A percentile compares a stretch with the other conserved stretches of the same genome.
phyloP scores from a whole-genome alignment of 1,140 invertebrate genomes.

The Zaprionus inermis region DNA sequence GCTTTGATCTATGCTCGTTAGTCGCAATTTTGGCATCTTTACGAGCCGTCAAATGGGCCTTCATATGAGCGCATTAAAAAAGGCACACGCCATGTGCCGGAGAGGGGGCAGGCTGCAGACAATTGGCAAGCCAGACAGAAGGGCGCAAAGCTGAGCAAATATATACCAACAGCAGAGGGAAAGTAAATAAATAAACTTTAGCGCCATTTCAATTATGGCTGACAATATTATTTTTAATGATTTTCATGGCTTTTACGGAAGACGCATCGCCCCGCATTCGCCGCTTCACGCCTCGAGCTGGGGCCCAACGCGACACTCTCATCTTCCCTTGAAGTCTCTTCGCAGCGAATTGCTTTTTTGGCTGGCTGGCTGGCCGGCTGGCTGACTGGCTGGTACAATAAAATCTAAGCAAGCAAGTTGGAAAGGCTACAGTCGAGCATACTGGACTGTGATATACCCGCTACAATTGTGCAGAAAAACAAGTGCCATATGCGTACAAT shows the following conservation, averaged over 20 bases:
- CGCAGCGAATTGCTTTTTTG: conserved; percentile 56
- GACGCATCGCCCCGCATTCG: neutral
- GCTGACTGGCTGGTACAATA: conserved; percentile 46
- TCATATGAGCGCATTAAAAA: conserved; percentile 41
- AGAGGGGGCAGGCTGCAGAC: neutral
- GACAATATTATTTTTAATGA: conserved; percentile 80
- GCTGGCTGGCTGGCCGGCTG: conserved; percentile 38
- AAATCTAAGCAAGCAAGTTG: conserved; percentile 4
- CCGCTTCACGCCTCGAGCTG: neutral
- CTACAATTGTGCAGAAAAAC: too few species aligned
- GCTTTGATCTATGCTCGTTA: conserved; percentile 8
- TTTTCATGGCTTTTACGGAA: conserved; percentile 55
- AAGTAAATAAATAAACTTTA: conserved; percentile 72
- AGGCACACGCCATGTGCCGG: conserved; percentile 7
- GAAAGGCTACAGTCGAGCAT: too few species aligned
- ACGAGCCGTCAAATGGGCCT: conserved; percentile 45
- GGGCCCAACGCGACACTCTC: conserved; percentile 10
- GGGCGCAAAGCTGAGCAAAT: conserved; percentile 11
- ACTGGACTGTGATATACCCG: too few species aligned
- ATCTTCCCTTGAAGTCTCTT: conserved; percentile 57
- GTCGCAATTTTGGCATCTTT: conserved; percentile 26
- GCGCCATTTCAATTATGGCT: conserved; percentile 63
- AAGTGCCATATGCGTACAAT: too few species aligned
- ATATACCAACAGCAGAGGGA: conserved; percentile 23
- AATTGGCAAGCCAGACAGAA: conserved; percentile 5